phyloP scores from a whole-genome alignment of 2,888 invertebrate species.

The Acleris sparsana region DNA sequence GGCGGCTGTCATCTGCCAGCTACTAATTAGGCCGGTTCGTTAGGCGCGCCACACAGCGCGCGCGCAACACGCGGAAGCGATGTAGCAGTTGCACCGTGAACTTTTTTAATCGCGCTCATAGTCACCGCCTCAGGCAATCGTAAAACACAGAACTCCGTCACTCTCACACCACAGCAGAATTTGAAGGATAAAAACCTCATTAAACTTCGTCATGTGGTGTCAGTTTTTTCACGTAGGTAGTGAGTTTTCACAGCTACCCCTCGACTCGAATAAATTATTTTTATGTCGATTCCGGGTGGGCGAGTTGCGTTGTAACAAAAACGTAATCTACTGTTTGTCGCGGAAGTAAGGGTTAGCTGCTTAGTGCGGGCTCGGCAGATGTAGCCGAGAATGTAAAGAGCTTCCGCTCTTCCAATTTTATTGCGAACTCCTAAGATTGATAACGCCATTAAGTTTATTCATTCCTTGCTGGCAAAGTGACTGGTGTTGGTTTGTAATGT shows the following conservation, averaged over 20 bases:
- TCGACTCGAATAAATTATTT: conserved; percentile 75
- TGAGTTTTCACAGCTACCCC: conserved; percentile 79
- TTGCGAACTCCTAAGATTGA: conserved; percentile 20
- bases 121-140: conserved; percentile 58
- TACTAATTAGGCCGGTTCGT: conserved; percentile 56
- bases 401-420: conserved; percentile 36
- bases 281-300: conserved; percentile 80
- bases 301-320: conserved; percentile 66
- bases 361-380: conserved; percentile 60
- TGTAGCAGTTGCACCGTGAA: conserved; percentile 72
- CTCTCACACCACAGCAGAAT: conserved; percentile 50
- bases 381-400: conserved; percentile 39
- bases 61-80: conserved; percentile 57
- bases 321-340: conserved; percentile 60
- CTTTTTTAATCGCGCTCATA: conserved; percentile 59
- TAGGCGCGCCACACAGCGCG: conserved; percentile 44
- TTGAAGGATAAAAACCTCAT: conserved; percentile 56
- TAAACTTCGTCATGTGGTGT: conserved; percentile 68
- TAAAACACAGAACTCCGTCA: conserved; percentile 54
- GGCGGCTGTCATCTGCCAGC: conserved; percentile 38
- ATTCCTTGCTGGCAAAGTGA: conserved; percentile 2
- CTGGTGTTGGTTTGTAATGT: conserved; percentile 1
- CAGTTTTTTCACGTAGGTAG: conserved; percentile 69
- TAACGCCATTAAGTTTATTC: conserved; percentile 2
- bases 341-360: conserved; percentile 73